These are phyloP conservation scores for Drosophila formosana DNA, from an alignment of 2,888 invertebrate species.

Conservation along the genomic window DNA sequence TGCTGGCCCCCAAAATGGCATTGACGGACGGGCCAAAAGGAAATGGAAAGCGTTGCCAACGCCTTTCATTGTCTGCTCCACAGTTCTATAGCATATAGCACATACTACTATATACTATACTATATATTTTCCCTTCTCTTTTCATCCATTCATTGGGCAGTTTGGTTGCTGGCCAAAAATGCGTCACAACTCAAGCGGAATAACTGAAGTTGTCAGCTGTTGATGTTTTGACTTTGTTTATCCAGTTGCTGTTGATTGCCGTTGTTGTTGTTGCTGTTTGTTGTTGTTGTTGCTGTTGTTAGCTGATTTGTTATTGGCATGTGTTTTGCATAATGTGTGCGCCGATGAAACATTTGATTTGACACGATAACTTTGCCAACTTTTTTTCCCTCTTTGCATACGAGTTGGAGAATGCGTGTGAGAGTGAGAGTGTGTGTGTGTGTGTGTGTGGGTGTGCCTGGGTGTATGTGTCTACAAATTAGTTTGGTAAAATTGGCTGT, in stretches of 20 bases:
- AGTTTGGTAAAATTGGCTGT: constrained; percentile 30
- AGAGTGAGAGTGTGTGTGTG: background rate
- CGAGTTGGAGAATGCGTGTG: background rate
- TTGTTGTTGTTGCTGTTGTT: constrained; percentile 32
- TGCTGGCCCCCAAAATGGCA: constrained; percentile 57
- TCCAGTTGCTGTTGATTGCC: constrained; percentile 40
- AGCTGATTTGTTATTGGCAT: constrained; percentile 41
- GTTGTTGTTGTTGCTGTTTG: constrained; percentile 24
- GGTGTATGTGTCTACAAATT: constrained; percentile 20
- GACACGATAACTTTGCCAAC: constrained; percentile 34
- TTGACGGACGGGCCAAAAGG: constrained; percentile 42
- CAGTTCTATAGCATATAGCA: background rate
- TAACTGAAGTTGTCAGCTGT: constrained; percentile 75
- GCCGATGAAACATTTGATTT: constrained; percentile 50
- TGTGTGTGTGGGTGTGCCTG: background rate
- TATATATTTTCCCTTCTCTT: background rate
- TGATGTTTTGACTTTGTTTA: constrained; percentile 59
- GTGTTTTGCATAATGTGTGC: constrained; percentile 65
- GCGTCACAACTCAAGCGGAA: constrained; percentile 70
- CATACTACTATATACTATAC: too few species aligned
- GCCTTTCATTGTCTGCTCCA: constrained; percentile 52
- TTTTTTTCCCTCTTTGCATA: background rate
- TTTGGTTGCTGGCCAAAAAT: constrained; percentile 57
- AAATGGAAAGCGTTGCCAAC: constrained; percentile 64
- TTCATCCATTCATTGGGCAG: constrained; percentile 25